Conservation (phyloP, 2,797 vertebrate genomes). For the Sebastes hubbsi region DNA sequence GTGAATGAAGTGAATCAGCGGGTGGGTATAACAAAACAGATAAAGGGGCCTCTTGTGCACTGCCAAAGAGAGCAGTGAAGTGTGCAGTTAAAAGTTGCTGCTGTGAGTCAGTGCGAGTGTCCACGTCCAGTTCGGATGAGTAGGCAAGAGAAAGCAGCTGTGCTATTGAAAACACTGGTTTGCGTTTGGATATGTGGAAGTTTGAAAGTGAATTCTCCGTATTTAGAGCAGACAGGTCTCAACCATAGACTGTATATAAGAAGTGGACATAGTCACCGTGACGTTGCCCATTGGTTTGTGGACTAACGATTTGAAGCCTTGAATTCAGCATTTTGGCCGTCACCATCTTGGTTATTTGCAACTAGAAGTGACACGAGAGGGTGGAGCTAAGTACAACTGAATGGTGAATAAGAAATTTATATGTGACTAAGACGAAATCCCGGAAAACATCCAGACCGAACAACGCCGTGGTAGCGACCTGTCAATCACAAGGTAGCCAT, state of each 20-base stretch:
- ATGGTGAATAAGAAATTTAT: not conserved
- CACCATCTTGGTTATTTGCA: no score
- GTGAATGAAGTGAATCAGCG: slow-evolving; percentile 65
- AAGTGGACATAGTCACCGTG: no score
- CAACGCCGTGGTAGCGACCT: no score
- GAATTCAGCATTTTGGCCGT: no score
- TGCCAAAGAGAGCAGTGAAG: slow-evolving; percentile 65
- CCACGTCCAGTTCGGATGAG: slow-evolving; percentile 24
- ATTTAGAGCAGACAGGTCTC: not conserved
- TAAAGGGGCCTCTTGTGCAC: slow-evolving; percentile 68
- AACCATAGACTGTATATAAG: no score
- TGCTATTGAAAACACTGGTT: slow-evolving; percentile 15
- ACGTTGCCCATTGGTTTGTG: no score
- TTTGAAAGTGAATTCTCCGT: slow-evolving; percentile 19
- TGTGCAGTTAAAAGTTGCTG: slow-evolving; percentile 57
- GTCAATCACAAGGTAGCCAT: no score
- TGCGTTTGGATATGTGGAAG: slow-evolving; percentile 19
- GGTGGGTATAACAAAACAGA: slow-evolving; percentile 65
- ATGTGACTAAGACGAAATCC: no score
- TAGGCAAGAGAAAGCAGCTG: slow-evolving; percentile 47
- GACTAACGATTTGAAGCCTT: no score
- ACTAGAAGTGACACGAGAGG: no score
- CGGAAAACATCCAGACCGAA: rapidly evolving
- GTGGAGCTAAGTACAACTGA: no score
- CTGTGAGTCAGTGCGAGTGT: slow-evolving; percentile 36